phyloP scores from a whole-genome alignment of 2,888 invertebrate genomes.

The Ametastegia equiseti region DNA sequence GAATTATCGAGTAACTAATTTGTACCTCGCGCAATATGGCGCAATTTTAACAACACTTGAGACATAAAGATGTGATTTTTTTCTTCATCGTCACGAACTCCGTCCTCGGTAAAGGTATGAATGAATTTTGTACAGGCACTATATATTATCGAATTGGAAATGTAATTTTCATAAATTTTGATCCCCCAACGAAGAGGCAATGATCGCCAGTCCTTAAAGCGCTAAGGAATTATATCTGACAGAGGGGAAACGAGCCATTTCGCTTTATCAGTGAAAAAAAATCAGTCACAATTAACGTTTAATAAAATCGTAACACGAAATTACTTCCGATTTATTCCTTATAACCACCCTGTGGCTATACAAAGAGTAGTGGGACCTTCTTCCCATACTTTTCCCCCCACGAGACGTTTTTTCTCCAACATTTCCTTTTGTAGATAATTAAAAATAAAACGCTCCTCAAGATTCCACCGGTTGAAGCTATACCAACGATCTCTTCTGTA shows the following conservation, averaged over 20 bases:
- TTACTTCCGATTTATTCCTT: slow-evolving; percentile 8
- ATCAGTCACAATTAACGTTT: slow-evolving; percentile 37
- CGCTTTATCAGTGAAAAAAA: slow-evolving; percentile 20
- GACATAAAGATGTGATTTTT: no score
- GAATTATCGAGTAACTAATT: no score
- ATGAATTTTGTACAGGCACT: no score
- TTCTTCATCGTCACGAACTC: not conserved
- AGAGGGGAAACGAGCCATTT: slow-evolving; percentile 6
- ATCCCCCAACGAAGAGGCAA: not conserved
- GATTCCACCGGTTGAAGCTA: slow-evolving; percentile 38
- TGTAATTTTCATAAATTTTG: slow-evolving; percentile 29
- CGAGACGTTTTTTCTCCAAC: not conserved
- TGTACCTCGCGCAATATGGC: no score
- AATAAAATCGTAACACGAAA: slow-evolving; percentile 24
- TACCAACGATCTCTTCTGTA: slow-evolving; percentile 24
- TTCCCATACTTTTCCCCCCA: slow-evolving; percentile 20
- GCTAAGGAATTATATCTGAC: not conserved
- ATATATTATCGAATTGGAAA: not conserved
- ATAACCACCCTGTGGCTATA: not conserved
- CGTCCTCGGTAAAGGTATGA: no score
- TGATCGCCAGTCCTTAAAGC: not conserved
- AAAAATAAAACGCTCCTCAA: slow-evolving; percentile 38
- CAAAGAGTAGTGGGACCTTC: not conserved
- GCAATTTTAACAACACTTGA: no score
- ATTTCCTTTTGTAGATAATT: slow-evolving; percentile 28